Percentiles rank a stretch among this genome's conserved stretches.
Evolutionary conservation across 2,797 vertebrate species (phyloP).

Genomic region (Echiichthys vipera): DNA sequence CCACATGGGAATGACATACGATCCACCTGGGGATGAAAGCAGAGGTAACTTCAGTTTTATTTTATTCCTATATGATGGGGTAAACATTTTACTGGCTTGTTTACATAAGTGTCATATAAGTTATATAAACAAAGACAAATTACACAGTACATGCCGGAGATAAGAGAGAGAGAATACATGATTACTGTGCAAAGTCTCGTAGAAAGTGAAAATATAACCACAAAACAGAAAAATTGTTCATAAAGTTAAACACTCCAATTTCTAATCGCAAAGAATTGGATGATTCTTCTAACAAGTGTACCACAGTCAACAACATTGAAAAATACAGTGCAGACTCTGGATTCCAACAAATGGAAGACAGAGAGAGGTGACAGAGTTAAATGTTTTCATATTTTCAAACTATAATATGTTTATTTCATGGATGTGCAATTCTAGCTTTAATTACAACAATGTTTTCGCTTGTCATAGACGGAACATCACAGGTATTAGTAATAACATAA

Average conservation of each 20-base stretch:
- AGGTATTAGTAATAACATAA: background rate
- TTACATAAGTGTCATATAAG: background rate
- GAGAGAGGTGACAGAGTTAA: background rate
- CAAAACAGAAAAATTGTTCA: background rate
- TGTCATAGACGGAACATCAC: background rate
- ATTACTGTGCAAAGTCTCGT: conserved; percentile 4
- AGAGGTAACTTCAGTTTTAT: background rate
- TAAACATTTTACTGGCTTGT: background rate
- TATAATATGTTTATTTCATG: background rate
- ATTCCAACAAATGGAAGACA: background rate
- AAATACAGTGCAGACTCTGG: background rate
- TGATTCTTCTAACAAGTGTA: too few species aligned
- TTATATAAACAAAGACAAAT: background rate
- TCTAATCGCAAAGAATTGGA: background rate
- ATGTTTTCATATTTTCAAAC: background rate
- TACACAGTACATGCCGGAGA: background rate
- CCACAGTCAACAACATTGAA: background rate
- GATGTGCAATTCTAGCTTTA: background rate
- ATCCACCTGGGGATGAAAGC: conserved; percentile 87
- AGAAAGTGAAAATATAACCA: too few species aligned
- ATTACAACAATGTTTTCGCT: background rate
- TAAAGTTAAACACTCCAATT: background rate
- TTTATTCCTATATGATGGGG: background rate
- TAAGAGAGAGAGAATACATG: background rate
- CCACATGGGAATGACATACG: conserved; percentile 97